Evolutionary conservation across 2,113 vertebrate genomes (phyloP).

Genomic region (Percina caprodes): DNA sequence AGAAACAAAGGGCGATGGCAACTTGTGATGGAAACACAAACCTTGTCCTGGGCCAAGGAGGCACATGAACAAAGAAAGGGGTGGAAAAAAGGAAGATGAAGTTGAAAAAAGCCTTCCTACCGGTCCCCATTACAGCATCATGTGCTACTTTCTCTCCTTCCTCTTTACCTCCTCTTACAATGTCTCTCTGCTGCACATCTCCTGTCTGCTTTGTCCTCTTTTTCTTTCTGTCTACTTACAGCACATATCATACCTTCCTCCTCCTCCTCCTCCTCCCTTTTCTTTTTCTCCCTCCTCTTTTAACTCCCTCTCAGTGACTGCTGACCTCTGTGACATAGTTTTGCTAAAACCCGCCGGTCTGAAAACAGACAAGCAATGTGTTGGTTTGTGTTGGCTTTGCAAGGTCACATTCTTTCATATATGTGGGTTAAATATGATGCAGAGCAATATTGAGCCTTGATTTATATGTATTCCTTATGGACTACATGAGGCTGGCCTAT

Average conservation of each 20-base stretch:
- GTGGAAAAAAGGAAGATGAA: conserved; percentile 45
- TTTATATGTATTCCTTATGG: no score
- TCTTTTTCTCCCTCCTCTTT: not conserved
- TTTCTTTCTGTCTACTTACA: not conserved
- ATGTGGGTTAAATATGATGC: conserved; percentile 4
- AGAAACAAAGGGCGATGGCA: conserved; percentile 15
- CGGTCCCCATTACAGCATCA: not conserved
- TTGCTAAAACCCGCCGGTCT: conserved; percentile 49
- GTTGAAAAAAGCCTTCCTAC: conserved; percentile 24
- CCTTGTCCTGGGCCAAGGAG: conserved; percentile 19
- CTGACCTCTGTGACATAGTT: conserved; percentile 59
- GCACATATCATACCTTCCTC: no score
- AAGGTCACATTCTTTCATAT: conserved; percentile 56
- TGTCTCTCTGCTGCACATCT: not conserved
- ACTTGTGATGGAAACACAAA: conserved; percentile 55
- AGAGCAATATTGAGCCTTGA: not conserved
- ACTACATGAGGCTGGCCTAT: not conserved
- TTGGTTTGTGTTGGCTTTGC: not conserved
- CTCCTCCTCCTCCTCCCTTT: not conserved
- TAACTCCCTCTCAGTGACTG: conserved; percentile 25
- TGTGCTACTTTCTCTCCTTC: conserved; percentile 24
- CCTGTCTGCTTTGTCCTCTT: conserved; percentile 9
- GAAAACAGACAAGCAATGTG: conserved; percentile 25
- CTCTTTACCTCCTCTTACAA: conserved; percentile 25
- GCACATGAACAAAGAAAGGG: conserved; percentile 54